Evolutionary conservation across 1,140 invertebrate genomes (phyloP).

Genomic region (roundworm (Caenorhabditis elegans)): WBcel235 BX284603.4:6205001-6205500

Average conservation of each 20-base stretch:
- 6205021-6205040: constrained; percentile 60
- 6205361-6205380: neutral
- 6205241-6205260: constrained; percentile 66
- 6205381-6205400: constrained; percentile 54
- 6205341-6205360: neutral
- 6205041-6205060: constrained; percentile 57
- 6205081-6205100: constrained; percentile 59
- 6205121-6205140: constrained; percentile 46
- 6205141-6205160: constrained; percentile 55
- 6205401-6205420: constrained; percentile 54
- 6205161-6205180: constrained; percentile 53
- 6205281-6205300: constrained; percentile 60
- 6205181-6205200: constrained; percentile 63
- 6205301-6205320: constrained; percentile 63
- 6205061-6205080: constrained; percentile 66
- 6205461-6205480: constrained; percentile 46
- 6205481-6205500: constrained; percentile 49
- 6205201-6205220: constrained; percentile 56
- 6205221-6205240: constrained; percentile 61
- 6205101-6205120: constrained; percentile 54
- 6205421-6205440: constrained; percentile 52
- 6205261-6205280: constrained; percentile 56
- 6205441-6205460: constrained; percentile 55
- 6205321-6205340: constrained; percentile 55
- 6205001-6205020: constrained; percentile 61